Base-by-base conservation (phyloP, 53 echinoderm and acorn worm genomes). In the Astropecten irregularis region DNA sequence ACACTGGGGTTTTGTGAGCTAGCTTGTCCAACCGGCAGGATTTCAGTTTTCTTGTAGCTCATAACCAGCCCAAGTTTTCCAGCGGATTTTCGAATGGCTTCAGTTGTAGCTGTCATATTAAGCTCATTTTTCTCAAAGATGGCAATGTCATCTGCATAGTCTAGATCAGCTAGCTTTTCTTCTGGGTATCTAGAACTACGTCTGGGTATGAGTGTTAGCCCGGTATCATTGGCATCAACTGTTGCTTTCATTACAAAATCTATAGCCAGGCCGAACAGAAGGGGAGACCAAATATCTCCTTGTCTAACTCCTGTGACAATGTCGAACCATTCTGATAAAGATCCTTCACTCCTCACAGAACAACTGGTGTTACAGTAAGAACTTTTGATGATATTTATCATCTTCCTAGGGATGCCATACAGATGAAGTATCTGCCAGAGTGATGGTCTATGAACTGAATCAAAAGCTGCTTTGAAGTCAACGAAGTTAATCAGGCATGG, bases 91-190 rank as follows among this genome's bases (percentile, higher is more conserved):
- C n/a, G n/a, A n/a, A n/a, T n/a, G n/a, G n/a, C n/a, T n/a, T n/a
- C n/a, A n/a, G n/a, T n/a, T n/a, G n/a, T n/a, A n/a, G n/a, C n/a
- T n/a, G n/a, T n/a, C n/a, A n/a, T n/a, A n/a, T n/a, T n/a, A n/a
- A n/a, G n/a, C n/a, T n/a, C n/a, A n/a, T n/a, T n/a, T n/a, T 47
- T 54, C n/a, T 54, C 31, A 0, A 67, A 40, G 27, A 18, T 11
- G 22, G 37, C 40, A 20, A 67, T 67, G 68, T 67, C 68, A 26
- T 67, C 68, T 0, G 68, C 68, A 67, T 16, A 67, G 37, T 67
- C 68, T 40, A 67, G 32, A 67, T 67, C 68, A 33, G 68, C 31
- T 30, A 67, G 68, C n/a, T 33, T 67, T 4, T 20, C 37, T 46
- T 46, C n/a, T n/a, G n/a, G n/a, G n/a, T n/a, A n/a, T n/a, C n/a